Evolutionary conservation across 2,797 vertebrate genomes (phyloP), one percentile per base, ranked within the genome.

Genomic region (Phalanger gymnotis): DNA sequence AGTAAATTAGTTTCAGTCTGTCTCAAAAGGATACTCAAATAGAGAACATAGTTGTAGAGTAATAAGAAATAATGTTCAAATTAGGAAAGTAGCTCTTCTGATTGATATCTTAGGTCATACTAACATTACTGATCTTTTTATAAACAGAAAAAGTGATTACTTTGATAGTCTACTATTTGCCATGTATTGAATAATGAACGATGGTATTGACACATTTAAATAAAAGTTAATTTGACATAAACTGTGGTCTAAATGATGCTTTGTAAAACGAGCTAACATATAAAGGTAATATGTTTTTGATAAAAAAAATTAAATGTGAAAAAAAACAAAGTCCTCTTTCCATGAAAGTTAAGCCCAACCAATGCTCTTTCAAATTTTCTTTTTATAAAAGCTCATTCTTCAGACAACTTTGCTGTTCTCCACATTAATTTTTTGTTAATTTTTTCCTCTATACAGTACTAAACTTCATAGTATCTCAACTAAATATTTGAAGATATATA

Each of bases 71-170:
- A 51, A 53, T 92, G n/a, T 95, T 96, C 27, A 57, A 51, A 94
- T 96, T 96, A 34, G 19, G 92, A 95, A 97, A 47, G n/a, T 7
- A 90, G 55, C 90, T 95, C 96, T 54, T 97, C 97, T 96, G 55
- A 95, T 91, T 89, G 61, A 54, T 57, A 92, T 94, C 97, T 91
- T 93, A 57, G 91, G 96, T 94, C 4, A 97, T 90, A 93, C 92
- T 92, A 93, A 54, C 27, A 94, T 40, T 96, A 87, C 73, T 87
- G 40, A 87, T 87, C 2, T 47, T 87, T 47, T 87, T 87, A 47
- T 87, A 47, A 87, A 87, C 73, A 51, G 40, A 87, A 87, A 51
- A 87, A 47, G 25, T 87, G 22, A 87, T 87, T 87, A 51, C n/a
- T 81, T 9, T 40, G n/a, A 81, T 81, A 81, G 66, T 25, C 6